These are phyloP conservation scores for Drosophila kohkoa DNA, from an alignment of 1,140 invertebrate species.

Conservation along the genomic window DNA sequence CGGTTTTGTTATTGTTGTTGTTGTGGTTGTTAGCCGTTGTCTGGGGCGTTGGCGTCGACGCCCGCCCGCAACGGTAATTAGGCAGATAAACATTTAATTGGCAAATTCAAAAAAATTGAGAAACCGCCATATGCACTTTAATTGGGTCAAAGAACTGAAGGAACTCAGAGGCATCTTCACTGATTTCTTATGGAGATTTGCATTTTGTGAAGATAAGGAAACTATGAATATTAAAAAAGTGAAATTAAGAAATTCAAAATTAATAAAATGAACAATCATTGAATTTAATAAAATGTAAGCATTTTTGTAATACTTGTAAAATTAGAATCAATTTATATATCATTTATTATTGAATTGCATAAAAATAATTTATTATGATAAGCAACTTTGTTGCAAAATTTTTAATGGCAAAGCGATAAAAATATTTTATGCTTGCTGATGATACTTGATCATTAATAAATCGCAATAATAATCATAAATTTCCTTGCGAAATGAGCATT, in stretches of 20 bases:
- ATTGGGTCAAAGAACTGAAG: conserved; percentile 60
- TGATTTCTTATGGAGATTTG: conserved; percentile 4
- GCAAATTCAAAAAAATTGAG: conserved; percentile 71
- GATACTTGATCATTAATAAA: not conserved
- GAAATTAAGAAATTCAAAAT: no score
- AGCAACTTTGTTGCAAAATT: not conserved
- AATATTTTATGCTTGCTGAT: not conserved
- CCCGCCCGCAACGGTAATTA: conserved; percentile 65
- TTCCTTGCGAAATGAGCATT: not conserved
- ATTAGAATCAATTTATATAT: no score
- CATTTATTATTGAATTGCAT: no score
- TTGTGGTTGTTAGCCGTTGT: conserved; percentile 36
- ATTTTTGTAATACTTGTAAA: no score
- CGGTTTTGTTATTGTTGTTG: conserved; percentile 44
- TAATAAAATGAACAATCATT: no score
- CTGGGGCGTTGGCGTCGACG: conserved; percentile 49
- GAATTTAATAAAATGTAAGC: no score
- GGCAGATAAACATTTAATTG: conserved; percentile 80
- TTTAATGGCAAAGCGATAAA: not conserved
- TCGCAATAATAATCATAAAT: conserved; percentile 3
- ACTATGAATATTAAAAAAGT: not conserved
- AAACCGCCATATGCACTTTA: conserved; percentile 66
- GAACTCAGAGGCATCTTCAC: conserved; percentile 19
- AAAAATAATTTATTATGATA: no score
- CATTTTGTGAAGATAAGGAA: not conserved